Conservation (phyloP, 2,797 vertebrate species). For the Glossophaga mutica region DNA sequence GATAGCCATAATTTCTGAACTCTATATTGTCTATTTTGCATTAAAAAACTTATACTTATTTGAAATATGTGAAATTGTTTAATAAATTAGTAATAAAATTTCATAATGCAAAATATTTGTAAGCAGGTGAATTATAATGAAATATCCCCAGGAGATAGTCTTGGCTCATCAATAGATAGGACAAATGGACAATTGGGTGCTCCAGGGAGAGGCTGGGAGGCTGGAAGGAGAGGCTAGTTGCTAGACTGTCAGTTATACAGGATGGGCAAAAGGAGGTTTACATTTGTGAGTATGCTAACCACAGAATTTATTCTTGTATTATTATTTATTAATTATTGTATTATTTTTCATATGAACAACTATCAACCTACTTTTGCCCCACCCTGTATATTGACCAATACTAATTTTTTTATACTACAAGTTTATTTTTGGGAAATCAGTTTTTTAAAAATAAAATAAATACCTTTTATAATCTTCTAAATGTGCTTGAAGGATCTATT, state of each 20-base stretch:
- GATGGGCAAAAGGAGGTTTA: not conserved
- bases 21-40: not conserved
- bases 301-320: not conserved
- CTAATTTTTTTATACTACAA: not conserved
- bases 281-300: not conserved
- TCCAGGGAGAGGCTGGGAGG: not conserved
- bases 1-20: not conserved
- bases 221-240: not conserved
- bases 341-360: not conserved
- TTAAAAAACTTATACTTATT: not conserved
- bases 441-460: not conserved
- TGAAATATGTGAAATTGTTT: not conserved
- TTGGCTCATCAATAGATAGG: not conserved
- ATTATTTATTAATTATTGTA: not conserved
- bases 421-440: not conserved
- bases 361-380: not conserved
- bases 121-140: not conserved
- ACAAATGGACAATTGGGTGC: not conserved
- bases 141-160: not conserved
- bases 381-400: not conserved
- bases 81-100: not conserved
- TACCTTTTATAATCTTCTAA: conserved; percentile 28
- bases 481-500: not conserved
- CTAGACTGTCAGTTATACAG: not conserved
- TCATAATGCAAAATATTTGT: conserved; percentile 1